These are phyloP conservation scores for Cardiocondyla obscurior DNA, from an alignment of 1,140 invertebrate genomes.

Conservation along the genomic window DNA sequence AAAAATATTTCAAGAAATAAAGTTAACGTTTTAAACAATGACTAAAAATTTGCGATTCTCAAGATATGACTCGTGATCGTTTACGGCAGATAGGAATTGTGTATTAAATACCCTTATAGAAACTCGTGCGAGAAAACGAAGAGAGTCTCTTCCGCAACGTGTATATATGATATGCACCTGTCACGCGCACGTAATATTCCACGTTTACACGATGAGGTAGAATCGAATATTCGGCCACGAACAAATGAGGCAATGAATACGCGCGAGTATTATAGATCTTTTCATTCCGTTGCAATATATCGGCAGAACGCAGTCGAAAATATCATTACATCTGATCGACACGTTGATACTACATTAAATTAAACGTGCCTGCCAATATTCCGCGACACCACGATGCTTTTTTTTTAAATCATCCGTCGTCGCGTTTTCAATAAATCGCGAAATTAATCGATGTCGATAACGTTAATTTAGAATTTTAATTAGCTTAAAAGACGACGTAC, in stretches of 20 bases:
- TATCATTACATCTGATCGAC: neutral
- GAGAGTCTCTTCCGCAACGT: slow-evolving; percentile 35
- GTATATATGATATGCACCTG: slow-evolving; percentile 60
- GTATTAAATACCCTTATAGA: slow-evolving; percentile 19
- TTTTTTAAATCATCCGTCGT: neutral
- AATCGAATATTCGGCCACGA: slow-evolving; percentile 4
- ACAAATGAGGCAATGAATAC: slow-evolving; percentile 19
- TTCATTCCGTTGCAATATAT: slow-evolving; percentile 3
- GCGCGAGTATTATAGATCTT: neutral
- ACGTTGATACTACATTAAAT: neutral
- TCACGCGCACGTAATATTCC: slow-evolving; percentile 51
- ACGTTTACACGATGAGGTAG: neutral
- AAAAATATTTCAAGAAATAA: neutral
- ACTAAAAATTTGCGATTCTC: slow-evolving; percentile 20
- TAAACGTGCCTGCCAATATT: slow-evolving; percentile 19
- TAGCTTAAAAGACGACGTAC: neutral
- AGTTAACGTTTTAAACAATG: neutral
- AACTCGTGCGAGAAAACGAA: slow-evolving; percentile 54
- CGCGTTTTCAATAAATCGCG: neutral
- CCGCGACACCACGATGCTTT: neutral
- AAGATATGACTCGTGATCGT: neutral
- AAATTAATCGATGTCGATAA: neutral
- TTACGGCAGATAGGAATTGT: slow-evolving; percentile 62
- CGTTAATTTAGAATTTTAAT: neutral
- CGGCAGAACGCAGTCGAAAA: neutral